phyloP scores from a whole-genome alignment of 2,888 invertebrate genomes.

The Zele albiditarsus region DNA sequence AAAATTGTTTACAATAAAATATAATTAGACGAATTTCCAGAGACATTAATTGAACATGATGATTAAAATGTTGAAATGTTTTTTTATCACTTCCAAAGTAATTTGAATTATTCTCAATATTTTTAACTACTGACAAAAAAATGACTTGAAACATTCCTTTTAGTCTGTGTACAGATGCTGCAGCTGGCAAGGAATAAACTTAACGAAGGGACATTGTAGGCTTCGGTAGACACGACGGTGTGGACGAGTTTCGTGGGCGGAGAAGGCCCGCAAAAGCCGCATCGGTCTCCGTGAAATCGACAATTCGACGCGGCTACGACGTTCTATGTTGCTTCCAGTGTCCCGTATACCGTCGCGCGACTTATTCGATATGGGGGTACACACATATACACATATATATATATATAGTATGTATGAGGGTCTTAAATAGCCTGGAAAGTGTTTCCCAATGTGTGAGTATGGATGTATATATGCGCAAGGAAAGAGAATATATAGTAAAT shows the following conservation, averaged over 20 bases:
- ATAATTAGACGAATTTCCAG: background rate
- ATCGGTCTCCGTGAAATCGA: slow-evolving; percentile 71
- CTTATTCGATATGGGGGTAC: slow-evolving; percentile 58
- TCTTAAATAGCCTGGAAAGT: slow-evolving; percentile 60
- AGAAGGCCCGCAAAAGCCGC: slow-evolving; percentile 70
- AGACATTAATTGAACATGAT: background rate
- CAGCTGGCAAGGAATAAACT: slow-evolving; percentile 57
- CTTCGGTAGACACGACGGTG: slow-evolving; percentile 35
- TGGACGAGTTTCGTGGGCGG: slow-evolving; percentile 67
- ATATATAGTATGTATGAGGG: background rate
- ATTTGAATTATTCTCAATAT: no score
- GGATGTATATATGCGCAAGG: background rate
- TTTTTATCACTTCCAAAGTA: no score
- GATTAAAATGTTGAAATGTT: no score
- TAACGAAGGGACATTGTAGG: slow-evolving; percentile 70
- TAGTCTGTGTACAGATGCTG: slow-evolving; percentile 39
- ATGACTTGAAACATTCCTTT: background rate
- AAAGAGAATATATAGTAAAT: background rate
- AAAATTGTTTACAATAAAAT: no score
- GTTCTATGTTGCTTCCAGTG: slow-evolving; percentile 58
- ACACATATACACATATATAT: slow-evolving; percentile 22
- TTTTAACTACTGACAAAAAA: background rate
- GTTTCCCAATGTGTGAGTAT: slow-evolving; percentile 49
- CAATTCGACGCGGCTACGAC: slow-evolving; percentile 69
- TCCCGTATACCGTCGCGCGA: slow-evolving; percentile 61